phyloP scores from a whole-genome alignment of 2,113 vertebrate genomes.

The Tenrec ecaudatus region DNA sequence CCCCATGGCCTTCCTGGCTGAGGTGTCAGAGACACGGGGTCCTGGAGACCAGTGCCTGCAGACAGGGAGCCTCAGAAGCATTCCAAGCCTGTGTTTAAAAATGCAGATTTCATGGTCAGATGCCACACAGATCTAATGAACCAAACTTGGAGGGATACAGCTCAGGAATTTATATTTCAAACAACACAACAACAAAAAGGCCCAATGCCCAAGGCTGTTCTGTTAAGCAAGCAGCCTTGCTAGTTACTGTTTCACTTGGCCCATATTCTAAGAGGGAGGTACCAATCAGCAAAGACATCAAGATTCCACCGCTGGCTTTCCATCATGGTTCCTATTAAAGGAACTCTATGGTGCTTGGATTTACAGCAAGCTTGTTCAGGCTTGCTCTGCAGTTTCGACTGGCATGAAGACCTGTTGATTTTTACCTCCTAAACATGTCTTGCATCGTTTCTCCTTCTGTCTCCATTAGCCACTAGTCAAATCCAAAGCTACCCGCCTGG shows the following conservation, averaged over 20 bases:
- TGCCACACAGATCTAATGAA: neutral
- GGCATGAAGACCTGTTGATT: constrained; percentile 79
- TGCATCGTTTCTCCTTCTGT: neutral
- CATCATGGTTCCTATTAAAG: constrained; percentile 93
- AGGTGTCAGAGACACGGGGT: neutral
- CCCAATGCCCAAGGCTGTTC: neutral
- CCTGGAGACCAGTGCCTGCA: neutral
- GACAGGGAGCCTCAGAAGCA: neutral
- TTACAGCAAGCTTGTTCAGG: constrained; percentile 97
- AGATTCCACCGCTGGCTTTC: constrained; percentile 93
- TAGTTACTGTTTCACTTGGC: neutral
- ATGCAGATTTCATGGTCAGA: neutral
- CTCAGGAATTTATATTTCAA: neutral
- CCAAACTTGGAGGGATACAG: neutral
- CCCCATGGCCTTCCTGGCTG: too few species aligned
- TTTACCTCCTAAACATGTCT: constrained; percentile 11
- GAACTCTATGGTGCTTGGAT: constrained; percentile 90
- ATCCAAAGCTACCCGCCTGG: neutral
- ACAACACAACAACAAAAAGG: neutral
- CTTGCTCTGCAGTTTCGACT: constrained; percentile 98
- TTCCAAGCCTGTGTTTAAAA: neutral
- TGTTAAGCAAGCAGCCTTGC: neutral
- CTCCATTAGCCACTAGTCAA: neutral
- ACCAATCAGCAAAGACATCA: constrained; percentile 53
- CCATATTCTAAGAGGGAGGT: neutral